Conservation (phyloP, 2,888 invertebrate genomes). For the Drosophila ezoana region DNA sequence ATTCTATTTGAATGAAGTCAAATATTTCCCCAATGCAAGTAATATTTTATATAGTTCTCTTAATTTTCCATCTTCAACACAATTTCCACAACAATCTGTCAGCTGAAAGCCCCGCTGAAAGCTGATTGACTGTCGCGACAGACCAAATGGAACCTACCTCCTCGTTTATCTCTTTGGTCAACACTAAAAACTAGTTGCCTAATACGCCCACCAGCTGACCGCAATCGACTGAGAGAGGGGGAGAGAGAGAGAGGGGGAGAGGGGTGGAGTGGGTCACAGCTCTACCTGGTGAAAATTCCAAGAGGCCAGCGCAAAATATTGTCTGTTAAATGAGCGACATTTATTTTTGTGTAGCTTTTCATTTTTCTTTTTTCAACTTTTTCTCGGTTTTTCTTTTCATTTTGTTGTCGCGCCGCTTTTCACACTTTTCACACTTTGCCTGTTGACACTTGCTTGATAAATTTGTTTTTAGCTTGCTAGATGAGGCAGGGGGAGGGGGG, state of each 20-base stretch:
- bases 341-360: slow-evolving; percentile 40
- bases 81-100: slow-evolving; percentile 14
- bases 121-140: slow-evolving; percentile 44
- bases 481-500: neutral
- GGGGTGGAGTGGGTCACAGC: slow-evolving; percentile 19
- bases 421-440: slow-evolving; percentile 64
- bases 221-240: slow-evolving; percentile 19
- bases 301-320: slow-evolving; percentile 34
- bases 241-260: neutral
- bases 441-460: slow-evolving; percentile 71
- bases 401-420: slow-evolving; percentile 51
- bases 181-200: slow-evolving; percentile 38
- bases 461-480: slow-evolving; percentile 39
- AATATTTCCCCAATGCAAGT: slow-evolving; percentile 12
- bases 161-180: neutral
- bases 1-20: slow-evolving; percentile 28
- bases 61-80: neutral
- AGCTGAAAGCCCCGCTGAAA: slow-evolving; percentile 32
- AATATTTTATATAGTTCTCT: slow-evolving; percentile 18
- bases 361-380: slow-evolving; percentile 29
- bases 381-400: slow-evolving; percentile 24
- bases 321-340: slow-evolving; percentile 39
- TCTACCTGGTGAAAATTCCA: slow-evolving; percentile 76
- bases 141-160: slow-evolving; percentile 2
- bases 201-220: slow-evolving; percentile 52